A percentile compares a stretch with the other conserved stretches of the same genome.
phyloP scores from a whole-genome alignment of 1,140 invertebrate species.

The Phocides pigmalion region DNA sequence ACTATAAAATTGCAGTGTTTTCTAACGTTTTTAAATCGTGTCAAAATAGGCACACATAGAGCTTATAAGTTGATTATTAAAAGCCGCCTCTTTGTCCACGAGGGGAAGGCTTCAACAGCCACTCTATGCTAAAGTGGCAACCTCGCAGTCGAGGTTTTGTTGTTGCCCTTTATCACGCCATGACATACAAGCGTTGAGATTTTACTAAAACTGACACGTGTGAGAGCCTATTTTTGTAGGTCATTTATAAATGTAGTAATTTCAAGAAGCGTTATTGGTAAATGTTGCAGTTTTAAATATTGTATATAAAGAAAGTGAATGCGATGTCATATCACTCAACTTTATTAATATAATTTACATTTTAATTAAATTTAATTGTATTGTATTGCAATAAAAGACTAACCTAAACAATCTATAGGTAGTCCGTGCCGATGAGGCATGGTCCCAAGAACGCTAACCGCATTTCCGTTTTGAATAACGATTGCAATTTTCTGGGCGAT shows the following conservation, averaged over 20 bases:
- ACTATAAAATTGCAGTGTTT: neutral
- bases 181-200: constrained; percentile 7
- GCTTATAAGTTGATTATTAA: constrained; percentile 10
- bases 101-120: constrained; percentile 4
- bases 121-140: constrained; percentile 7
- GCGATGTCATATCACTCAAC: too few relatives aligned
- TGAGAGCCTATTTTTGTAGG: neutral
- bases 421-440: too few relatives aligned
- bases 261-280: too few relatives aligned
- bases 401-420: too few relatives aligned
- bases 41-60: neutral
- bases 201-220: neutral
- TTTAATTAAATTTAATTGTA: too few relatives aligned
- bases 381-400: too few relatives aligned
- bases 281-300: too few relatives aligned
- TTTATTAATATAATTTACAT: too few relatives aligned
- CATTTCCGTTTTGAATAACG: too few relatives aligned
- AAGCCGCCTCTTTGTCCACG: neutral
- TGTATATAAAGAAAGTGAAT: too few relatives aligned
- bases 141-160: constrained; percentile 15
- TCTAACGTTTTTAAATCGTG: neutral
- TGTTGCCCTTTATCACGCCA: constrained; percentile 12
- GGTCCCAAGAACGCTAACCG: too few relatives aligned
- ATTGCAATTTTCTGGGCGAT: too few relatives aligned
- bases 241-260: neutral